Base-by-base conservation (phyloP, 2,797 vertebrate species). In the Pangasius djambal region DNA sequence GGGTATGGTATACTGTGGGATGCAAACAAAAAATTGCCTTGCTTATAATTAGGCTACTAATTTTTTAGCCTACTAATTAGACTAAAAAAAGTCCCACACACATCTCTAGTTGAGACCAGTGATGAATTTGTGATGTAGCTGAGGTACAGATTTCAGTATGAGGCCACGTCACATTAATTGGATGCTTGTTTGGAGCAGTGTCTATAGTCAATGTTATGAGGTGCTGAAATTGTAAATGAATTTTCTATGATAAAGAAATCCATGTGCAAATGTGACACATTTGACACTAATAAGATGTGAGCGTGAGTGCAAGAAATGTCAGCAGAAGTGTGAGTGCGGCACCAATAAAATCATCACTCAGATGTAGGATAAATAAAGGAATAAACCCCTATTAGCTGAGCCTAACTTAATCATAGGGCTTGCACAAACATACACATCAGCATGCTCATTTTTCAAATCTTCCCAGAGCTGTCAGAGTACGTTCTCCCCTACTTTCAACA, bases 391-490 rank as follows among this genome's bases (percentile, higher is more conserved):
- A 50, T 69, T 50, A 48, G 61, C 61, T 65, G 61, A 67, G 40
- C 40, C 40, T n/a, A 50, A 84, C 37, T 5, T 84, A n/a, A 50
- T 84, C 61, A 67, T 31, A 83, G 40, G 48, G 61, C 40, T 31
- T 84, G 37, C 28, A 84, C 63, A 50, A 84, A 84, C 40, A 48
- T 83, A 69, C 63, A 69, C 61, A 84, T 69, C 61, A 84, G 83
- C 61, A 31, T 31, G 15, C 40, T 87, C 31, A 37, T 69, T 87
- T 79, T 86, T 61, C 20, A 79, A 77, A 65, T 15, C 75, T 78
- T 67, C 28, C 22, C 44, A 67, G 12, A 87, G 74, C 22, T 79
- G 75, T 67, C 86, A 67, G 86, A 78, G 40, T 34, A 67, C 0
- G 9, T 52, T 87, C 59, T 79, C 40, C 52, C 18, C 48, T 31